Evolutionary conservation across 2,888 invertebrate species (phyloP).

Genomic region (Salticus scenicus): DNA sequence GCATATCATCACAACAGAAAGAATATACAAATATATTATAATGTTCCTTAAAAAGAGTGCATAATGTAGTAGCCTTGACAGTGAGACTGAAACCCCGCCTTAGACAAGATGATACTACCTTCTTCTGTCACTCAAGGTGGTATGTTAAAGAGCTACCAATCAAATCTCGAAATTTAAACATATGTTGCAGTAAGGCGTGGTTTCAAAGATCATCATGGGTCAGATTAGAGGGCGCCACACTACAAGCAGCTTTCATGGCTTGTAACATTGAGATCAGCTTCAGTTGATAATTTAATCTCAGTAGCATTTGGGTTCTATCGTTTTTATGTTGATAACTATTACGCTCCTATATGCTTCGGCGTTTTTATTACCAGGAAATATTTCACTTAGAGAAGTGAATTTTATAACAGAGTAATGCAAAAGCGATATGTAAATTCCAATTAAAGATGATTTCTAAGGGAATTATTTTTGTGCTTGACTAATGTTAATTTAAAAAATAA

Average conservation of each 20-base stretch:
- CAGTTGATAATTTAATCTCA: not conserved
- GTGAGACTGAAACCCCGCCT: slow-evolving; percentile 23
- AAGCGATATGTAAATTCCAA: too few relatives aligned
- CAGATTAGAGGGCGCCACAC: slow-evolving; percentile 56
- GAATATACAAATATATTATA: slow-evolving; percentile 35
- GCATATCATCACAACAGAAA: slow-evolving; percentile 25
- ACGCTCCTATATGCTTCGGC: too few relatives aligned
- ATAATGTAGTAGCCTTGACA: slow-evolving; percentile 30
- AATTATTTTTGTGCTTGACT: too few relatives aligned
- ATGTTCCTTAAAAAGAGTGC: slow-evolving; percentile 23
- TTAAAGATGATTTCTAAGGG: too few relatives aligned
- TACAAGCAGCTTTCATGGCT: not conserved
- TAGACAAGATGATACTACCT: not conserved
- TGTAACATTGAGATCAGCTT: not conserved
- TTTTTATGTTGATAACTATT: too few relatives aligned
- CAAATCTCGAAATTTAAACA: not conserved
- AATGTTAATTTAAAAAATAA: too few relatives aligned
- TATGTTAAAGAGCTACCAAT: slow-evolving; percentile 48
- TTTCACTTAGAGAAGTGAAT: too few relatives aligned
- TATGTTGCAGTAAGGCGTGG: slow-evolving; percentile 49
- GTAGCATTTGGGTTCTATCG: too few relatives aligned
- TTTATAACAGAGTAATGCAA: too few relatives aligned
- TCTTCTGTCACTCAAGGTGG: slow-evolving; percentile 22
- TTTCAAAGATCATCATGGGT: too few relatives aligned
- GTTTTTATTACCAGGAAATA: too few relatives aligned